Evolutionary conservation across 53 echinoderm and acorn worm species (phyloP), one percentile per base, ranked within the genome.

Genomic region (Holothuria leucospilota): DNA sequence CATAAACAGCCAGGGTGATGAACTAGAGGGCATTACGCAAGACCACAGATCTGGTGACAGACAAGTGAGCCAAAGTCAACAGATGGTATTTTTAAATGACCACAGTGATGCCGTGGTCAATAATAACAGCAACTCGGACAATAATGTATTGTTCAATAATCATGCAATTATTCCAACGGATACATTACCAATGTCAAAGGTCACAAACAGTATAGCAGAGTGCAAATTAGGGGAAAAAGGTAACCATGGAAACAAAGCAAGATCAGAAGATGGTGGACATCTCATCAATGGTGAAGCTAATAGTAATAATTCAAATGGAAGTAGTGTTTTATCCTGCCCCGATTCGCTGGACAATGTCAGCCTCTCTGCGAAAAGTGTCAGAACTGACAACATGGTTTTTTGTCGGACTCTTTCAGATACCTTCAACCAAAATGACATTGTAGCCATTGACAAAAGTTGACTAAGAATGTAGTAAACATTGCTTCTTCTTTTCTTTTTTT

Each of bases 371-470:
- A 56, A 56, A 18, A 56, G 56, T 9, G 21, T 28, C 0, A 75
- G 52, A 24, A 53, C 75, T 13, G 51, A 75, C 13, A 75, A 21
- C 4, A 59, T 81, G 29, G 30, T 26, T 21, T 81, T 62, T 81
- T 23, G 4, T 2, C 29, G 81, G 30, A 81, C 81, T 18, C 29
- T 81, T 12, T 81, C 81, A 5, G 81, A 81, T 29, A 81, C 81
- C 16, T 28, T 81, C 40, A 81, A 81, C 81, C 81, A 81, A 38
- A 81, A 81, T 38, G 81, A 81, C 5, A 59, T 61, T 5, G 81
- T 81, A 13, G 68, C 23, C 23, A 59, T 81, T 15, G 58, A 59
- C 39, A 4, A 46, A 4, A 81, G 81, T 81, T 81, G 81, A 81
- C 59, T 52, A 75, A 12, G 25, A 27, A 29, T n/a, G 68, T 16